Evolutionary conservation across 2,113 vertebrate species (phyloP).

Genomic region (Apodemus sylvaticus): DNA sequence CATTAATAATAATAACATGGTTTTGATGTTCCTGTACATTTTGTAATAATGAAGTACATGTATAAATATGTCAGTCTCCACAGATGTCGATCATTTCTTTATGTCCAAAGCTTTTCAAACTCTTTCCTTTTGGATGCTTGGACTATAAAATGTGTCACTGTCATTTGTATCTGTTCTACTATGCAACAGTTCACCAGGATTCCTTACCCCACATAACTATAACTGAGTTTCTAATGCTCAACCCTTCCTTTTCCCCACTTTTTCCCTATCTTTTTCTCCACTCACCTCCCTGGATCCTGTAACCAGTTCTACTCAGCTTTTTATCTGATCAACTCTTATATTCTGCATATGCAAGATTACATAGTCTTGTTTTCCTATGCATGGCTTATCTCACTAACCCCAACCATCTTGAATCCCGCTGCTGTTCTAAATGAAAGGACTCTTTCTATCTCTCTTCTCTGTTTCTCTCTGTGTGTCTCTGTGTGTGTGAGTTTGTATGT

Average conservation of each 20-base stretch:
- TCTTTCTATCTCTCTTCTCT: background rate
- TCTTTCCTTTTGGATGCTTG: background rate
- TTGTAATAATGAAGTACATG: background rate
- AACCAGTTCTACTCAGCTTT: background rate
- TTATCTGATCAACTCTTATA: background rate
- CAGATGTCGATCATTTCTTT: background rate
- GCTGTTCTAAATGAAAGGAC: background rate
- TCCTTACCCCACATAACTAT: background rate
- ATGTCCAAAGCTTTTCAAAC: background rate
- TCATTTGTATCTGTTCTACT: background rate
- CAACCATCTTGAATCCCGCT: background rate
- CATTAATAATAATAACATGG: background rate
- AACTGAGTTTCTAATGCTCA: background rate
- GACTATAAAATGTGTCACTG: background rate
- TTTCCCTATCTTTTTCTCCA: too few relatives aligned
- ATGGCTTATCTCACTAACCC: background rate
- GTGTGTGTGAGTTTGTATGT: background rate
- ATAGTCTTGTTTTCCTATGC: background rate
- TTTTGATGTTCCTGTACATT: background rate
- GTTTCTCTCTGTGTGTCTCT: background rate
- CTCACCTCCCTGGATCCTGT: background rate
- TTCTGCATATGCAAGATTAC: background rate
- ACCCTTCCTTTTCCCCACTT: too few relatives aligned
- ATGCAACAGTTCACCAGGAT: background rate
- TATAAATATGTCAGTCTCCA: background rate